These are phyloP conservation scores for Acestrorhynchus altus DNA, from an alignment of 2,797 vertebrate genomes.

Conservation along the genomic window DNA sequence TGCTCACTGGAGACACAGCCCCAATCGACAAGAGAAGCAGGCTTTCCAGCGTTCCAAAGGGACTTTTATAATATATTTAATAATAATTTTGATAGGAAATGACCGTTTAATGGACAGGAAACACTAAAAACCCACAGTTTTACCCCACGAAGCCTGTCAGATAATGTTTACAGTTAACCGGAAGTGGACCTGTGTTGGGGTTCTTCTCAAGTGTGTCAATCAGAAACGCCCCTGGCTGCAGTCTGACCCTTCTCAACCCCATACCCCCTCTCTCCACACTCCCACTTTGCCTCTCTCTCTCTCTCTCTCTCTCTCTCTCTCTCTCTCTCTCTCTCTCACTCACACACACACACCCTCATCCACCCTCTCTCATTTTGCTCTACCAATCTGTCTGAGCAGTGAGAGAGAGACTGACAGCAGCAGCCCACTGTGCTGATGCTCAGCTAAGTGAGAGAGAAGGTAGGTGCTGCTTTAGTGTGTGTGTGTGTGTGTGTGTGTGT, in stretches of 20 bases:
- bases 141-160: background rate
- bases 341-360: background rate
- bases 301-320: background rate
- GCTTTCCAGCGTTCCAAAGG: no score
- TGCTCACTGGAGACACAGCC: no score
- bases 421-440: constrained; percentile 14
- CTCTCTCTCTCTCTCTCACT: background rate
- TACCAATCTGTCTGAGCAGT: background rate
- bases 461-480: constrained; percentile 2
- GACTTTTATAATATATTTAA: no score
- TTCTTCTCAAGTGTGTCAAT: no score
- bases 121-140: background rate
- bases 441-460: constrained; percentile 1
- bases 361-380: background rate
- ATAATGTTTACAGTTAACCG: background rate
- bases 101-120: no score
- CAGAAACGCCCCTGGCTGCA: no score
- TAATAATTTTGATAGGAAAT: no score
- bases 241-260: background rate
- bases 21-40: no score
- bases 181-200: background rate
- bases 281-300: background rate
- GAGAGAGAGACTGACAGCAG: background rate
- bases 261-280: background rate
- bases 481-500: background rate